phyloP scores from a whole-genome alignment of 2,797 vertebrate species.

The Melanotaenia nigrans region DNA sequence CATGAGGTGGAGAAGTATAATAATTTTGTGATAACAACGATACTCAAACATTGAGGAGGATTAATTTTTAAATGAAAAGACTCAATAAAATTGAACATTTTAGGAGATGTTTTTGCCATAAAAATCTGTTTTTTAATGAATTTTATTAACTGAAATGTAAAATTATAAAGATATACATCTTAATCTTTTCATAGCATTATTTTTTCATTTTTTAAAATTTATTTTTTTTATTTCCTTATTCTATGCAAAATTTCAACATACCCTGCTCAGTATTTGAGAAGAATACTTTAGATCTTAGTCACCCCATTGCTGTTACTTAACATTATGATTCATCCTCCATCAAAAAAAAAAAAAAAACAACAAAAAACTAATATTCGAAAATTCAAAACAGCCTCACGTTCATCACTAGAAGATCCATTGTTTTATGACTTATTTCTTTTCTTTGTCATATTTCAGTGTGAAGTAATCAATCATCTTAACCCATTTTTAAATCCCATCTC shows the following conservation, averaged over 20 bases:
- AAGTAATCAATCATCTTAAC: conserved; percentile 36
- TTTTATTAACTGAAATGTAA: background rate
- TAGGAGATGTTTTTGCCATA: no score
- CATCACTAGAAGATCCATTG: conserved; percentile 9
- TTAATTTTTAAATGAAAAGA: no score
- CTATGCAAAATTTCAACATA: background rate
- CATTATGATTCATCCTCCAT: conserved; percentile 1
- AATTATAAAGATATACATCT: no score
- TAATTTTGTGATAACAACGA: no score
- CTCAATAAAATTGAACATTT: no score
- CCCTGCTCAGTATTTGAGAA: background rate
- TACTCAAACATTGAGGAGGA: no score
- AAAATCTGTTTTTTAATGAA: background rate
- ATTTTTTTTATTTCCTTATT: background rate
- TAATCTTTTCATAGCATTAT: background rate
- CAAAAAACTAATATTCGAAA: background rate
- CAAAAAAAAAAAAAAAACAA: background rate
- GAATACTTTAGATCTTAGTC: background rate
- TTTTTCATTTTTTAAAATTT: background rate
- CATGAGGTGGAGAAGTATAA: background rate
- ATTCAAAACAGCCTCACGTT: conserved; percentile 23
- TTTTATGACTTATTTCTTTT: background rate
- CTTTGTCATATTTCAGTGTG: background rate
- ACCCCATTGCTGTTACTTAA: no score
- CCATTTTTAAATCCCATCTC: conserved; percentile 36